A percentile compares a stretch with the other conserved stretches of the same genome.
phyloP scores from a whole-genome alignment of 2,797 vertebrate species.

The Eutrigla gurnardus region DNA sequence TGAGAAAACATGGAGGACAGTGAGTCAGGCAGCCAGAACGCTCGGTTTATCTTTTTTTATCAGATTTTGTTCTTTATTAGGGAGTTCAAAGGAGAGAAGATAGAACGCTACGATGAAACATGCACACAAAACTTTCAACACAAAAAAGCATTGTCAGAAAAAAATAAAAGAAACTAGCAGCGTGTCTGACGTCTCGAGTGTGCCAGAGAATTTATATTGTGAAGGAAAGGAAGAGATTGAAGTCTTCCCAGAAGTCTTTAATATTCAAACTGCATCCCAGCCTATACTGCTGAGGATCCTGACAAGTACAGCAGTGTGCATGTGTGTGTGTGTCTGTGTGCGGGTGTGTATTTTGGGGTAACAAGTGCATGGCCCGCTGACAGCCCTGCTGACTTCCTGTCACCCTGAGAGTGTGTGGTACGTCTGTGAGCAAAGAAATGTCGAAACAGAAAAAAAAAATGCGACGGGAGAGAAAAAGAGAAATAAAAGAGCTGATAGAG shows the following conservation, averaged over 20 bases:
- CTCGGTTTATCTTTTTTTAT: background rate
- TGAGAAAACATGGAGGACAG: background rate
- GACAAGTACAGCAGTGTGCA: constrained; percentile 51
- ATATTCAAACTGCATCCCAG: constrained; percentile 51
- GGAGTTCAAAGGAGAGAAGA: no score
- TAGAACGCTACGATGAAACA: no score
- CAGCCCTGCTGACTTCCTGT: background rate
- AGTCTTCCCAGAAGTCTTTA: constrained; percentile 55
- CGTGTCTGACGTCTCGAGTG: background rate
- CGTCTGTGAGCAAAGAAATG: no score
- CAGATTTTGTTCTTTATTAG: no score
- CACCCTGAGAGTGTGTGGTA: background rate
- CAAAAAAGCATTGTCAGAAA: no score
- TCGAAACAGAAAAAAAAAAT: no score
- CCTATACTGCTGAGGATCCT: constrained; percentile 51
- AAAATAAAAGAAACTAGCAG: no score
- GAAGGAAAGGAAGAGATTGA: constrained; percentile 18
- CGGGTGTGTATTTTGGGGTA: background rate
- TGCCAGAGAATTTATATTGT: constrained; percentile 37
- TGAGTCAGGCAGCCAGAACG: background rate
- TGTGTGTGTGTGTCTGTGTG: background rate
- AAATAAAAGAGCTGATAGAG: no score
- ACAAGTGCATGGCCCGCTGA: background rate
- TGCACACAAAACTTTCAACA: no score
- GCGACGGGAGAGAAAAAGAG: no score